phyloP scores from a whole-genome alignment of 2,797 vertebrate genomes.

The Falco berigora region DNA sequence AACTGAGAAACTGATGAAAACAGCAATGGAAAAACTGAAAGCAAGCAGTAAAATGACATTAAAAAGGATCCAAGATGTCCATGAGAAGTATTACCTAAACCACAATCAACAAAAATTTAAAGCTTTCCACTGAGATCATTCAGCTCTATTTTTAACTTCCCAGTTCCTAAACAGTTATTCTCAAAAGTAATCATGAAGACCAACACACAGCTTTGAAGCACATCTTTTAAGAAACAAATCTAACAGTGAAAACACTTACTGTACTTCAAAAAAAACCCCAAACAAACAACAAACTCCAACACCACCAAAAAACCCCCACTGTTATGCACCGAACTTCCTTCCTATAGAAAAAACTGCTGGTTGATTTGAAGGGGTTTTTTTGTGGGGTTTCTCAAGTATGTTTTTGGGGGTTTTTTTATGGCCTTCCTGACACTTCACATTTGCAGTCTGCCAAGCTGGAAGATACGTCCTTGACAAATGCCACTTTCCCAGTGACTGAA shows the following conservation, averaged over 20 bases:
- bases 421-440: background rate
- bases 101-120: fast-evolving
- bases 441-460: background rate
- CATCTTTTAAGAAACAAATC: background rate
- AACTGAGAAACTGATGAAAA: background rate
- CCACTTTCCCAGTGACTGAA: background rate
- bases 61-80: background rate
- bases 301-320: too few species aligned
- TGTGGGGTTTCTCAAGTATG: background rate
- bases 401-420: background rate
- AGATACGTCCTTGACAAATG: background rate
- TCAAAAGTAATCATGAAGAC: background rate
- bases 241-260: background rate
- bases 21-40: background rate
- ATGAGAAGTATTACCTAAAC: background rate
- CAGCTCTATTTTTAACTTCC: background rate
- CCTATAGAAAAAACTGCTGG: background rate
- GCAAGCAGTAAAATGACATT: background rate
- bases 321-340: background rate
- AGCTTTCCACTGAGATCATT: background rate
- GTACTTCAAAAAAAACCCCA: background rate
- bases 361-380: too few species aligned
- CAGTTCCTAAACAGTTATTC: background rate
- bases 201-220: background rate
- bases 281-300: too few species aligned